Evolutionary conservation across 2,888 invertebrate genomes (phyloP), one percentile per base, ranked within the genome.

Genomic region (Sericinus montela): DNA sequence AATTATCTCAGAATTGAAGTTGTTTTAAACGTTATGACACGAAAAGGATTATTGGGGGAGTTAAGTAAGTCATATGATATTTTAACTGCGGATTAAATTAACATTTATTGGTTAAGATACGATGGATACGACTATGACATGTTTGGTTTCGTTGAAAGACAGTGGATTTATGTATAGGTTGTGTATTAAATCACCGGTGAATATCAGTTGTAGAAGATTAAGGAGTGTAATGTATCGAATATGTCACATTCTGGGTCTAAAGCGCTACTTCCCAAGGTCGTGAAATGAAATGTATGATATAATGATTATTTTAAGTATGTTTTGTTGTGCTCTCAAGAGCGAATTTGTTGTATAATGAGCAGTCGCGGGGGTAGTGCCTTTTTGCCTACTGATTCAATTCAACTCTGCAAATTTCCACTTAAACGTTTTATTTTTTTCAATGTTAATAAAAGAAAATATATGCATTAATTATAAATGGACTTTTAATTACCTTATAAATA

Each of bases 361-460:
- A 62, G 59, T 60, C 54, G 61, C 66, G 67, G 72, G 78, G 5
- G 80, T 80, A 78, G 79, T 73, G 68, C 61, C 69, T 68, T 59
- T 60, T 48, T 48, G 66, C 67, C 65, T 68, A 67, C 63, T 60
- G 65, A 75, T 66, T 77, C 69, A 65, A 74, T 78, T 78, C 69
- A 74, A 80, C 80, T 80, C 81, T 78, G 85, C 83, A 76, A 79
- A 78, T 80, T 82, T 80, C 84, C 82, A 80, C 80, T 72, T 78
- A 74, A 72, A 73, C 67, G 68, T 67, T 70, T 68, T 70, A 69
- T 66, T 75, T 81, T 82, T 85, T 86, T 82, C 75, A 81, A 83
- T 85, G 86, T 86, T 66, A 77, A 75, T 80, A 80, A 84, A 83
- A 80, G 71, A 75, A 80, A 83, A 72, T 86, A 86, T 85, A 84